Evolutionary conservation across 2,888 invertebrate species (phyloP).

Genomic region (Machimus rusticus): DNA sequence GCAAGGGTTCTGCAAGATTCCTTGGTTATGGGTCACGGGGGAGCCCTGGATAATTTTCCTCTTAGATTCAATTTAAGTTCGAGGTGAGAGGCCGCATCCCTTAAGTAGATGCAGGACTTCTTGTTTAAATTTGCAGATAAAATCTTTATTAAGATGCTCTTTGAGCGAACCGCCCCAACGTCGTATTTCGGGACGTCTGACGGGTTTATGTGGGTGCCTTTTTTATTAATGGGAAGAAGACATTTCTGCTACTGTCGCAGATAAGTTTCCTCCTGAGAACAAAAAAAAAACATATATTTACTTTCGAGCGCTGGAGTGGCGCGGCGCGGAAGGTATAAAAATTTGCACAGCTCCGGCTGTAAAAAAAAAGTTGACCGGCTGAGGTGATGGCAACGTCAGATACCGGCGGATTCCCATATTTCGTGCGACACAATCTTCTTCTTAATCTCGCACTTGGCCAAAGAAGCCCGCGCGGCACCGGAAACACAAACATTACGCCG

Average conservation of each 20-base stretch:
- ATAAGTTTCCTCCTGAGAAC: neutral
- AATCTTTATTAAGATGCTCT: conserved; percentile 15
- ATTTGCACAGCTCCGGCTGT: conserved; percentile 9
- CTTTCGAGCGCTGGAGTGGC: neutral
- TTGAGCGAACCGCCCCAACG: conserved; percentile 2
- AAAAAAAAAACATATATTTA: neutral
- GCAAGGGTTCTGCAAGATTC: conserved; percentile 8
- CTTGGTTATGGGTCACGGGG: conserved; percentile 43
- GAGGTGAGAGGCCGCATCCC: conserved; percentile 26
- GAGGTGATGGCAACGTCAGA: conserved; percentile 35
- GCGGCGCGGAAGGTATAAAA: neutral
- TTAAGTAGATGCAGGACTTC: conserved; percentile 41
- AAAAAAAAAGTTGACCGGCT: conserved; percentile 40
- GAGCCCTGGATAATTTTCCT: conserved; percentile 41
- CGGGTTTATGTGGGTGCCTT: conserved; percentile 32
- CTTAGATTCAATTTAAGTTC: conserved; percentile 43
- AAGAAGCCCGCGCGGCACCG: conserved; percentile 35
- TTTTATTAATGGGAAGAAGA: conserved; percentile 15
- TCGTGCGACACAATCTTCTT: conserved; percentile 40
- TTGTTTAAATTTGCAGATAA: conserved; percentile 40
- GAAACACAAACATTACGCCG: conserved; percentile 20
- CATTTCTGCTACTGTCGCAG: conserved; percentile 20
- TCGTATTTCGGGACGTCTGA: neutral
- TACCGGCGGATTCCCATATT: conserved; percentile 35
- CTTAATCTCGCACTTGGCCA: conserved; percentile 44